Evolutionary conservation across 2,113 vertebrate species (phyloP), one percentile per base, ranked within the genome.

Genomic region (Trogon surrucura): DNA sequence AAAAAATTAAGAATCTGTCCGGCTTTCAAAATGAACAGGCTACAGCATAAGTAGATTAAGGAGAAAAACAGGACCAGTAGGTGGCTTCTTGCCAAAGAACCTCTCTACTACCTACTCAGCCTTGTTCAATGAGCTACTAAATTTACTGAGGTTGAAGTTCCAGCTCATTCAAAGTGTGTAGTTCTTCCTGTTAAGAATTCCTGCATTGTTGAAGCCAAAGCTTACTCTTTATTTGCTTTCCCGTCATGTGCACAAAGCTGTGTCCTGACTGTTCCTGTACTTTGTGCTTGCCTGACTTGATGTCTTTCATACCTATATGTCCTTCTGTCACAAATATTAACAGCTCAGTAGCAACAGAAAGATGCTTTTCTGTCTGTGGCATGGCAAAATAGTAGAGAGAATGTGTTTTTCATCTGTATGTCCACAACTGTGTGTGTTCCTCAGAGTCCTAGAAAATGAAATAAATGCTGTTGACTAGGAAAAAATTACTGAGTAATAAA

Each of bases 1-100:
- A 67, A 38, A 53, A 50, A 44, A 18, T 17, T 16, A 71, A 66
- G 61, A 73, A 65, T 60, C 58, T 1, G 2, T 60, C 61, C 47
- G 54, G 45, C 36, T 90, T 83, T 88, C 72, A 45, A 74, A 77
- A 25, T 74, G 27, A 91, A 82, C 84, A 82, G 54, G 54, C 67
- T 88, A 79, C 48, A 72, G n/a, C 11, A 10, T 88, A 84, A 88
- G 36, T 88, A 61, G 75, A 70, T 86, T 94, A 93, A 88, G 57
- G 85, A 65, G 20, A 20, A 90, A 85, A 89, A 51, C 60, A 61
- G 30, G 60, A 79, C 74, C 50, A 71, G 32, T 80, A 30, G 20
- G 62, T 87, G 74, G 72, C 80, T 85, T 88, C 58, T 70, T 88
- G 75, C 83, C 74, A 86, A 62, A 85, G 65, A 29, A 50, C 23